Evolutionary conservation across 2,888 invertebrate species (phyloP).

Genomic region (Parascotia fuliginaria): DNA sequence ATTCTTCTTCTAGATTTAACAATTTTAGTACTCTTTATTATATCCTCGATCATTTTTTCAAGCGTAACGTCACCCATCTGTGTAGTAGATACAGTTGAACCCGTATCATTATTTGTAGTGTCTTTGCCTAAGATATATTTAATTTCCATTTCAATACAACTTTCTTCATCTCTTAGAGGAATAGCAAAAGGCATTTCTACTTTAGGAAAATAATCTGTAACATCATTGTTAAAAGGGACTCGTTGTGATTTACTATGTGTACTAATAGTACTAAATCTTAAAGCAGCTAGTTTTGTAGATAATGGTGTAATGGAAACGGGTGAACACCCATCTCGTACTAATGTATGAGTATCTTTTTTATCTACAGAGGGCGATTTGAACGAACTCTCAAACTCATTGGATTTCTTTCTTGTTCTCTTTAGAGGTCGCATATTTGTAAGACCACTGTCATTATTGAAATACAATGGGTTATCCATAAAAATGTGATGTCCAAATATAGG

Average conservation of each 20-base stretch:
- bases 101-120: conserved; percentile 65
- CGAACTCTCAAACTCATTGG: conserved; percentile 77
- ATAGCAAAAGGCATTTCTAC: conserved; percentile 74
- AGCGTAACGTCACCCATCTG: conserved; percentile 84
- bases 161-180: conserved; percentile 76
- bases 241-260: conserved; percentile 70
- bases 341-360: conserved; percentile 71
- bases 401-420: conserved; percentile 78
- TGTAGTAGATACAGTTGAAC: conserved; percentile 79
- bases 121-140: conserved; percentile 77
- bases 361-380: conserved; percentile 78
- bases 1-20: conserved; percentile 74
- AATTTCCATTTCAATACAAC: conserved; percentile 80
- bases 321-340: conserved; percentile 78
- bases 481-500: conserved; percentile 81
- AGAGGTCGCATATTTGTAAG: conserved; percentile 69
- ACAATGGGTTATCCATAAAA: conserved; percentile 80
- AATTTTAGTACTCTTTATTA: conserved; percentile 85
- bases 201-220: conserved; percentile 83
- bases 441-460: conserved; percentile 74
- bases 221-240: conserved; percentile 65
- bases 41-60: conserved; percentile 87
- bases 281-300: conserved; percentile 85
- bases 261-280: conserved; percentile 84
- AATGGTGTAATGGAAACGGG: conserved; percentile 86